phyloP scores from a whole-genome alignment of 2,797 vertebrate genomes.

The Garrulus glandarius region DNA sequence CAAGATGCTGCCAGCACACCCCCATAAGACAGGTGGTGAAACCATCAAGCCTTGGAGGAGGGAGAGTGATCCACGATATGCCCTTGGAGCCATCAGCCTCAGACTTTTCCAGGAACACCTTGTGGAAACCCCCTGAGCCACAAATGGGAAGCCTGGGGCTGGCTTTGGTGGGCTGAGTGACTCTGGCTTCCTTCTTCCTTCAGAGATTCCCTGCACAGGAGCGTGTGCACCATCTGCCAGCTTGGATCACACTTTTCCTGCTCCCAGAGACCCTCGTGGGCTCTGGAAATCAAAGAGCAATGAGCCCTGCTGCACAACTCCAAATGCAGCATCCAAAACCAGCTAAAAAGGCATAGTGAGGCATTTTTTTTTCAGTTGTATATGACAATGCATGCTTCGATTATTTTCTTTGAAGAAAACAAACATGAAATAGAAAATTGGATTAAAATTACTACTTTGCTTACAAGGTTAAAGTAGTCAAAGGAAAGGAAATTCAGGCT shows the following conservation, averaged over 20 bases:
- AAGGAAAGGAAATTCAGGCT: neutral
- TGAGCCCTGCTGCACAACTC: neutral
- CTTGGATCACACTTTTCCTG: neutral
- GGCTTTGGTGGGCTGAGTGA: neutral
- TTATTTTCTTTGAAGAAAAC: neutral
- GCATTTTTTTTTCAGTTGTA: neutral
- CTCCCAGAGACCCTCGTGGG: neutral
- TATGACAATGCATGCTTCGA: neutral
- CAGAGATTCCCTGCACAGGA: neutral
- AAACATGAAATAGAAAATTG: neutral
- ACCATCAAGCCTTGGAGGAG: neutral
- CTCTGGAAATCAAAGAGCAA: neutral
- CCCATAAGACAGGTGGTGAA: neutral
- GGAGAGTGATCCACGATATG: fast-evolving
- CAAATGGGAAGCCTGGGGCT: neutral
- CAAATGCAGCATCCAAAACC: neutral
- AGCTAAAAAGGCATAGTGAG: neutral
- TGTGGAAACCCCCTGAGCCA: neutral
- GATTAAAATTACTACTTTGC: neutral
- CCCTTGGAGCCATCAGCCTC: neutral
- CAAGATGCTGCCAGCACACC: neutral
- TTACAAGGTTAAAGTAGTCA: neutral
- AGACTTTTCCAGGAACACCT: fast-evolving
- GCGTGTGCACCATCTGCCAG: neutral
- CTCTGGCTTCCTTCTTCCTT: neutral